Conservation (phyloP, 2,113 vertebrate genomes). For the Nothoprocta pentlandii region DNA sequence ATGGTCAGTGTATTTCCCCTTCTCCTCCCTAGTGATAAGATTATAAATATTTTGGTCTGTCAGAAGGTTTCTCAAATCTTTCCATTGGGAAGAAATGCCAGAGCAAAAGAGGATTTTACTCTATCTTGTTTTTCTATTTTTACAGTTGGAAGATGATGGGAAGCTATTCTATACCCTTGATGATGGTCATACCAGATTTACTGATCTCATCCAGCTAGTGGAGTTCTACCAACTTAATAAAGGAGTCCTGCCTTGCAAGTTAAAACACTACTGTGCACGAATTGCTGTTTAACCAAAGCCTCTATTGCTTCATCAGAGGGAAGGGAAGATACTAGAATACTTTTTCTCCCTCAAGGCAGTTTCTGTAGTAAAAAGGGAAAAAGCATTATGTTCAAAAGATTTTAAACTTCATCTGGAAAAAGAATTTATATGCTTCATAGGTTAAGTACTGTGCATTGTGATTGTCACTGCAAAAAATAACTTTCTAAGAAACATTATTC, state of each 20-base stretch:
- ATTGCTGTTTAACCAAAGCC: conserved; percentile 85
- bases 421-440: conserved; percentile 33
- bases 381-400: conserved; percentile 41
- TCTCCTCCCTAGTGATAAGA: background rate
- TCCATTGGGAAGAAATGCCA: background rate
- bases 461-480: conserved; percentile 65
- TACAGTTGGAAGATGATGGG: conserved; percentile 91
- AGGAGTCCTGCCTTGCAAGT: conserved; percentile 93
- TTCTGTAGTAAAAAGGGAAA: conserved; percentile 14
- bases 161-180: conserved; percentile 93
- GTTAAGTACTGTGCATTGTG: conserved; percentile 65
- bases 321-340: conserved; percentile 36
- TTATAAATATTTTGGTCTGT: background rate
- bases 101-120: conserved; percentile 17
- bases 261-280: conserved; percentile 93
- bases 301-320: conserved; percentile 33
- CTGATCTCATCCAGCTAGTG: conserved; percentile 96
- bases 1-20: background rate
- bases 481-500: background rate
- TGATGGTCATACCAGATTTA: conserved; percentile 93
- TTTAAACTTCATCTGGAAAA: conserved; percentile 59
- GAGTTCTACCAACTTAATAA: conserved; percentile 98
- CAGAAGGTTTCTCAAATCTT: background rate
- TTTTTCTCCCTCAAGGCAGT: background rate
- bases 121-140: conserved; percentile 31